Percentiles rank a stretch among this genome's conserved stretches.
Evolutionary conservation across 2,113 vertebrate species (phyloP).

Genomic region (Noturus placidus): DNA sequence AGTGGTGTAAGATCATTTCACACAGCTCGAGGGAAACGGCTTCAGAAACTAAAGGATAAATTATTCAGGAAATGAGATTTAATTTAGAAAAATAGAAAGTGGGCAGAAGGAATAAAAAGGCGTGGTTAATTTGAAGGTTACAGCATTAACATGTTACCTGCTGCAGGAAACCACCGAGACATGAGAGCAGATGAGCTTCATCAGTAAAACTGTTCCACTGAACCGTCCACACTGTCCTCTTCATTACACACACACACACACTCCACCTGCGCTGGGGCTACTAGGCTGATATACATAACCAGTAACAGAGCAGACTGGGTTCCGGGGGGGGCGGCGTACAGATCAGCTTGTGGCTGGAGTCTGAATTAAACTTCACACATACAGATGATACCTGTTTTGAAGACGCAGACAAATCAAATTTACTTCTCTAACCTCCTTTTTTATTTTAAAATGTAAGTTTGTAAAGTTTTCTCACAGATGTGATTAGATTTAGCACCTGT

Average conservation of each 20-base stretch:
- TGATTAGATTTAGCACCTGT: constrained; percentile 35
- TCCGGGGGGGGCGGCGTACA: not conserved
- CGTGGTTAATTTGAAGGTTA: not conserved
- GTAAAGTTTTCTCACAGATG: constrained; percentile 11
- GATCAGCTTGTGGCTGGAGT: not conserved
- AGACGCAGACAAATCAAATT: not conserved
- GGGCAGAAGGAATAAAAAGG: not conserved
- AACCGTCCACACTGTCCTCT: not conserved
- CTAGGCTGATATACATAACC: not conserved
- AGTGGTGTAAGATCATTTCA: not conserved
- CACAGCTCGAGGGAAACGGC: not conserved
- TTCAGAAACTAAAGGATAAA: not conserved
- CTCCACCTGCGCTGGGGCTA: not conserved
- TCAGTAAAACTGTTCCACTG: not conserved
- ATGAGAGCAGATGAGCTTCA: not conserved
- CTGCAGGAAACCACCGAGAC: not conserved
- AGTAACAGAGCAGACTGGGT: not conserved
- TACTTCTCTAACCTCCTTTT: not conserved
- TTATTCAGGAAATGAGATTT: not conserved
- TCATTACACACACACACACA: not conserved
- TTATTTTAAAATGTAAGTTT: constrained; percentile 26
- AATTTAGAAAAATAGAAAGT: not conserved
- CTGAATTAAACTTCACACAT: not conserved
- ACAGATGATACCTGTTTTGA: not conserved
- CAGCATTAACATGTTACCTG: not conserved